Percentiles rank a stretch among this genome's conserved stretches.
phyloP scores from a whole-genome alignment of 2,888 invertebrate species.

The Agrotis clavis region DNA sequence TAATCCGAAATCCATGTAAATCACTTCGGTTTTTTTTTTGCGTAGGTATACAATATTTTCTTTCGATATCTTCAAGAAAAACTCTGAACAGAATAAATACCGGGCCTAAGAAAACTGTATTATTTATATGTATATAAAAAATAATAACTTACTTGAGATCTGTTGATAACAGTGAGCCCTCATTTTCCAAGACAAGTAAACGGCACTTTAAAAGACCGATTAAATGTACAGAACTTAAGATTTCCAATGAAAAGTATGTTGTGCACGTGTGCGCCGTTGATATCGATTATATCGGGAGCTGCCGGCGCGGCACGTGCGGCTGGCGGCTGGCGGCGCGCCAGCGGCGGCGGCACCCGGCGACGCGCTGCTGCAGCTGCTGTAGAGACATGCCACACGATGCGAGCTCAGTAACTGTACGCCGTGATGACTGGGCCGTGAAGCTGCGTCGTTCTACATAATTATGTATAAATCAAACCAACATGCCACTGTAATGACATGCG shows the following conservation, averaged over 20 bases:
- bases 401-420: too few species aligned
- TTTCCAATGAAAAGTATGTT: constrained; percentile 10
- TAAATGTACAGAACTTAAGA: background rate
- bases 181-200: background rate
- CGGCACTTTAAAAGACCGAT: background rate
- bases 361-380: constrained; percentile 7
- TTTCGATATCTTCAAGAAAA: constrained; percentile 9
- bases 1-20: constrained; percentile 8
- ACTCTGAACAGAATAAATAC: background rate
- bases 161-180: background rate
- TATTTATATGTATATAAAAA: background rate
- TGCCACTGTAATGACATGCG: too few species aligned
- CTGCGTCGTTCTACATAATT: too few species aligned
- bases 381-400: too few species aligned
- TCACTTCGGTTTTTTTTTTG: constrained; percentile 2
- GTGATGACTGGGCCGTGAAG: too few species aligned
- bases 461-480: too few species aligned
- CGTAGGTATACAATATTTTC: background rate
- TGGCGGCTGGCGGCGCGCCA: constrained; percentile 54
- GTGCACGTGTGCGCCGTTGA: constrained; percentile 25
- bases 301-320: constrained; percentile 32
- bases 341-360: constrained; percentile 9
- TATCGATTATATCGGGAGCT: constrained; percentile 45
- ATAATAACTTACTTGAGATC: background rate
- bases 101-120: background rate